Conservation (phyloP, 2,113 vertebrate species). For the Chamaea fasciata region DNA sequence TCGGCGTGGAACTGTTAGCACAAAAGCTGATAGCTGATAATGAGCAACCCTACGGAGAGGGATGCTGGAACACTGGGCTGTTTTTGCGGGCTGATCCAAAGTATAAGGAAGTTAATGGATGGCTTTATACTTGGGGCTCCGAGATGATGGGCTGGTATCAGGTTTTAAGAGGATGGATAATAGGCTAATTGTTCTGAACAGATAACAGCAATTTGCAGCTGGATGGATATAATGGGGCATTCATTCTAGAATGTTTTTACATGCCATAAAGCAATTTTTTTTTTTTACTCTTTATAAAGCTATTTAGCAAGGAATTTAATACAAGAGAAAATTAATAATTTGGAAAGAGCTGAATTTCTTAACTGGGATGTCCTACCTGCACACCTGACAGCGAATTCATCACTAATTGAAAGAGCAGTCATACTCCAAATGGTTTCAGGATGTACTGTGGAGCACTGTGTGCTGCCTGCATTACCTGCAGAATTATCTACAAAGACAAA, state of each 20-base stretch:
- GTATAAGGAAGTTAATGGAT: constrained; percentile 1
- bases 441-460: not conserved
- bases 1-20: constrained; percentile 7
- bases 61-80: constrained; percentile 5
- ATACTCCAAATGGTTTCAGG: not conserved
- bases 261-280: not conserved
- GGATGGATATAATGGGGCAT: not conserved
- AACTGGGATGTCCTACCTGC: not conserved
- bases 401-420: not conserved
- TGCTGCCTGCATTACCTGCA: not conserved
- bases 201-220: constrained; percentile 51
- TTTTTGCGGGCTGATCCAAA: not conserved
- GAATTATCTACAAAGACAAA: not conserved
- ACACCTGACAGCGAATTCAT: not conserved
- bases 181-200: constrained; percentile 24
- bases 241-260: not conserved
- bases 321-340: not conserved
- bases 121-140: not conserved
- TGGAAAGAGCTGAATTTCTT: not conserved
- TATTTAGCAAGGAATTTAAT: not conserved
- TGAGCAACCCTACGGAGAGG: constrained; percentile 27
- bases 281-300: not conserved
- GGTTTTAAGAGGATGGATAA: constrained; percentile 21
- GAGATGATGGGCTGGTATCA: constrained; percentile 12
- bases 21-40: constrained; percentile 37